These are phyloP conservation scores for Phoxinus phoxinus DNA, from an alignment of 2,113 vertebrate species.

Conservation along the genomic window DNA sequence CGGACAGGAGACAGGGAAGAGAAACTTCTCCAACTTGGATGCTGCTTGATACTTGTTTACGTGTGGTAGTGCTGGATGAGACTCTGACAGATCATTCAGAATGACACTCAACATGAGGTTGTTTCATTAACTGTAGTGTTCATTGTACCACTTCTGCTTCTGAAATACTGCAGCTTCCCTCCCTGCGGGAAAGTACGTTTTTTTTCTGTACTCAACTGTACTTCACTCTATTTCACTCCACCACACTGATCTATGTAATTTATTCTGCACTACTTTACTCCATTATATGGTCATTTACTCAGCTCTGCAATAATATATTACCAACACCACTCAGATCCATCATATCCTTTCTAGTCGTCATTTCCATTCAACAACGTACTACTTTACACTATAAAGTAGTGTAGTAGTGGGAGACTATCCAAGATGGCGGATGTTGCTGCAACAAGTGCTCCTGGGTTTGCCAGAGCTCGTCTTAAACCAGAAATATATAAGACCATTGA, in stretches of 20 bases:
- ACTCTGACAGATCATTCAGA: not conserved
- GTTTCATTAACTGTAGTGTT: not conserved
- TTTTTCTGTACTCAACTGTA: not conserved
- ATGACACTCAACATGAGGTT: not conserved
- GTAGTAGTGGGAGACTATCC: too few relatives aligned
- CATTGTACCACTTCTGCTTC: not conserved
- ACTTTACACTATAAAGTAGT: too few relatives aligned
- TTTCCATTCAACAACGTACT: too few relatives aligned
- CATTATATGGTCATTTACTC: not conserved
- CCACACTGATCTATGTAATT: not conserved
- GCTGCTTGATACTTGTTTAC: not conserved
- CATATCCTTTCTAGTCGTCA: too few relatives aligned
- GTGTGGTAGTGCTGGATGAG: not conserved
- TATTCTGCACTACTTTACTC: not conserved
- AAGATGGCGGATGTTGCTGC: too few relatives aligned
- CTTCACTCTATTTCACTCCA: not conserved
- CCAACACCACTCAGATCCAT: too few relatives aligned
- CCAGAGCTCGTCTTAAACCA: too few relatives aligned
- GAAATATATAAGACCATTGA: too few relatives aligned
- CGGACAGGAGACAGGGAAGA: conserved; percentile 32
- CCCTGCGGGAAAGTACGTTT: not conserved
- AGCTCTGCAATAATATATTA: not conserved
- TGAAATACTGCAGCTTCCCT: not conserved
- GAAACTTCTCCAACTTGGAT: conserved; percentile 35
- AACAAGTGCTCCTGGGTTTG: too few relatives aligned